These are phyloP conservation scores for Macquaria ambigua DNA, from an alignment of 2,113 vertebrate species.

Conservation along the genomic window DNA sequence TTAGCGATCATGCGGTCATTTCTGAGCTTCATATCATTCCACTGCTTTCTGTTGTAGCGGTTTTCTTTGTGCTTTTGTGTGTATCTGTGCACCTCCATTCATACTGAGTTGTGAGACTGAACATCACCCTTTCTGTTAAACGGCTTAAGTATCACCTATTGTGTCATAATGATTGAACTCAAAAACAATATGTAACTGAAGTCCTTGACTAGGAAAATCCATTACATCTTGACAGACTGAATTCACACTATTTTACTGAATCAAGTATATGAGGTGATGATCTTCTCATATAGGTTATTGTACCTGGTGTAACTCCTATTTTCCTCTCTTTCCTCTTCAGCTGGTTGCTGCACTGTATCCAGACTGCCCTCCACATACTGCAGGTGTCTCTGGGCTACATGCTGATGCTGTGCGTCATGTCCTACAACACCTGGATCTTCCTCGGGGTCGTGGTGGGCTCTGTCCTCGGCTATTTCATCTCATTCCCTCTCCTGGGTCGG, in stretches of 20 bases:
- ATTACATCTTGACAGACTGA: not conserved
- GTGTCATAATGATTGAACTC: not conserved
- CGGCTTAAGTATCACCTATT: not conserved
- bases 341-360: constrained; percentile 84
- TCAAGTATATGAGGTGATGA: not conserved
- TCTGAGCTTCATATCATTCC: not conserved
- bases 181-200: not conserved
- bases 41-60: not conserved
- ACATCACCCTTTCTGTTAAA: not conserved
- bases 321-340: constrained; percentile 8
- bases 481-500: constrained; percentile 87
- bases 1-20: not conserved
- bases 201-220: not conserved
- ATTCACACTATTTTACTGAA: not conserved
- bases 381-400: constrained; percentile 94
- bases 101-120: not conserved
- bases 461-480: constrained; percentile 89
- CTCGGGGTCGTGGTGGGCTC: constrained; percentile 89
- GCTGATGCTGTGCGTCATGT: constrained; percentile 97
- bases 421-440: constrained; percentile 97
- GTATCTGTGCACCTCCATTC: not conserved
- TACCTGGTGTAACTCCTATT: not conserved
- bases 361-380: constrained; percentile 88
- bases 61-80: not conserved
- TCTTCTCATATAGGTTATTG: not conserved